Evolutionary conservation across 2,797 vertebrate species (phyloP).

Genomic region (Acrossocheilus wenchowensis): DNA sequence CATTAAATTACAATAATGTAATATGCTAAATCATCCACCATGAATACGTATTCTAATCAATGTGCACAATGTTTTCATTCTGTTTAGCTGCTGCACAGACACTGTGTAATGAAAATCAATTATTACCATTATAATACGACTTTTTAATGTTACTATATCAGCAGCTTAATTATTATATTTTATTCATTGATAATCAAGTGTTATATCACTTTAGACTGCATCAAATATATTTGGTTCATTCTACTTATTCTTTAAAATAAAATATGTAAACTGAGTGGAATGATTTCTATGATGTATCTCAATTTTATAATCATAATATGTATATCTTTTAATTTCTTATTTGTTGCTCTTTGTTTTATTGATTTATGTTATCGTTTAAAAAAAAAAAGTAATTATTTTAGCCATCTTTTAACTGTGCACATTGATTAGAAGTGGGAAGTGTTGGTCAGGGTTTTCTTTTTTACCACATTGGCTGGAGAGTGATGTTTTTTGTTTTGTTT

Average conservation of each 20-base stretch:
- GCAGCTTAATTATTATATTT: slow-evolving; percentile 7
- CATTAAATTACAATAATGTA: background rate
- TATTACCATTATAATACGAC: background rate
- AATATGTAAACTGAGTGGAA: slow-evolving; percentile 67
- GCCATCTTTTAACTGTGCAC: slow-evolving; percentile 40
- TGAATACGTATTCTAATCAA: slow-evolving; percentile 39
- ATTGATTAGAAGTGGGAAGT: slow-evolving; percentile 42
- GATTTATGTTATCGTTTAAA: slow-evolving; percentile 19
- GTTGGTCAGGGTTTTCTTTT: slow-evolving; percentile 45
- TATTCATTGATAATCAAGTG: slow-evolving; percentile 49
- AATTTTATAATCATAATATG: slow-evolving; percentile 73
- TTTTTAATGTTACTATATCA: background rate
- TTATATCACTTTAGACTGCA: slow-evolving; percentile 59
- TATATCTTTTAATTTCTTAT: slow-evolving; percentile 62
- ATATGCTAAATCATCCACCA: slow-evolving; percentile 7
- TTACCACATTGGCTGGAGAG: background rate
- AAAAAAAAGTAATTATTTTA: background rate
- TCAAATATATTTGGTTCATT: slow-evolving; percentile 61
- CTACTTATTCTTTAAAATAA: slow-evolving; percentile 59
- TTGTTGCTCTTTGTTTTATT: slow-evolving; percentile 36
- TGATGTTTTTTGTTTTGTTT: background rate
- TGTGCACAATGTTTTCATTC: slow-evolving; percentile 35
- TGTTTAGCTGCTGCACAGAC: slow-evolving; percentile 39
- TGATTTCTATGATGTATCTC: slow-evolving; percentile 73
- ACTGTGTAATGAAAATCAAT: slow-evolving; percentile 19